These are phyloP conservation scores for Caenorhabditis macrosperma DNA, from an alignment of 2,888 invertebrate genomes.

Conservation along the genomic window DNA sequence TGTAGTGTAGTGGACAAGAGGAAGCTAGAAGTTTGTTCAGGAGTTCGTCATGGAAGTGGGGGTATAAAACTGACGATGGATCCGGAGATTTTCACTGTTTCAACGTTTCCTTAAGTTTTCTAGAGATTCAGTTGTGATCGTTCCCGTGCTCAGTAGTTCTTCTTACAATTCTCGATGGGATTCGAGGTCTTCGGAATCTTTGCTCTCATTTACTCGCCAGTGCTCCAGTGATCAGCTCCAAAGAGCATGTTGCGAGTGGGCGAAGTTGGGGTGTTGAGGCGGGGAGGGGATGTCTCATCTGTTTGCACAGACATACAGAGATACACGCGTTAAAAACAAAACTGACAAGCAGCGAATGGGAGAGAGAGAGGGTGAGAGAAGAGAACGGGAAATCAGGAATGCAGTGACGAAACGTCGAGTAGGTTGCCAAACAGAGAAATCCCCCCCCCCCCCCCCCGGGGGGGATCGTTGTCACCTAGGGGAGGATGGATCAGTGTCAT, in stretches of 20 bases:
- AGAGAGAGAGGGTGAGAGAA: slow-evolving; percentile 10
- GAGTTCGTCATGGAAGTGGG: too few relatives aligned
- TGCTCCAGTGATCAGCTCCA: slow-evolving; percentile 39
- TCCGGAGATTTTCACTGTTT: too few relatives aligned
- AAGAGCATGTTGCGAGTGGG: slow-evolving; percentile 16
- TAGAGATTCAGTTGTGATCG: too few relatives aligned
- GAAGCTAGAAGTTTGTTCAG: too few relatives aligned
- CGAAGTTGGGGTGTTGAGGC: too few relatives aligned
- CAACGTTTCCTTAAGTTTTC: too few relatives aligned
- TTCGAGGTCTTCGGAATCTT: neutral
- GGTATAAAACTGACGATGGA: too few relatives aligned
- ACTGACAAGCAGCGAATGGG: slow-evolving; percentile 4
- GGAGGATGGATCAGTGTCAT: slow-evolving; percentile 37
- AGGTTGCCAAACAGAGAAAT: slow-evolving; percentile 21
- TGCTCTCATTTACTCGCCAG: too few relatives aligned
- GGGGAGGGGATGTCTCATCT: slow-evolving; percentile 15
- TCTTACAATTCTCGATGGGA: neutral
- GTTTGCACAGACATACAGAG: slow-evolving; percentile 26
- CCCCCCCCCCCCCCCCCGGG: neutral
- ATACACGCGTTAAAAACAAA: slow-evolving; percentile 1
- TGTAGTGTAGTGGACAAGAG: too few relatives aligned
- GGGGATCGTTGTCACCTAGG: slow-evolving; percentile 32
- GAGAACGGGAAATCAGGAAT: slow-evolving; percentile 26
- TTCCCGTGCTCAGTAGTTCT: neutral
- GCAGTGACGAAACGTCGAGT: slow-evolving; percentile 42